phyloP scores from a whole-genome alignment of 1,140 invertebrate species.

The Cydia amplana region DNA sequence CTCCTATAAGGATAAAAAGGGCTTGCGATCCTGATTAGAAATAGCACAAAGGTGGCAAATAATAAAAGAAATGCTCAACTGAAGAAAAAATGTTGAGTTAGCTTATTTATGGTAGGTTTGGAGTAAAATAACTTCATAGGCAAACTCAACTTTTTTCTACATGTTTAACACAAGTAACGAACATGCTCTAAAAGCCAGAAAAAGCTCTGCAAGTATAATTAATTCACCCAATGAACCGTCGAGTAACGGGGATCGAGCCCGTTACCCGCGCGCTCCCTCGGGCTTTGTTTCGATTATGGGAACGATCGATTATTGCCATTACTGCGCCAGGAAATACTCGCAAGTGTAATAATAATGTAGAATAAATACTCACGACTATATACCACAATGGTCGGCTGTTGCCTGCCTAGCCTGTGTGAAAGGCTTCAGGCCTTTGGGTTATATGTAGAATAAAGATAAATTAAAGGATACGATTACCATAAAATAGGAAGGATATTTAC shows the following conservation, averaged over 20 bases:
- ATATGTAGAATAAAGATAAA: background rate
- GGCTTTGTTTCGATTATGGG: conserved; percentile 22
- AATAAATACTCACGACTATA: conserved; percentile 11
- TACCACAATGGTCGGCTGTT: background rate
- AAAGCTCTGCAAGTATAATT: conserved; percentile 27
- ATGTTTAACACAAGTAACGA: background rate
- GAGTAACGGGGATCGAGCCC: conserved; percentile 22
- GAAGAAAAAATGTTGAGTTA: too few species aligned
- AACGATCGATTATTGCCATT: conserved; percentile 24
- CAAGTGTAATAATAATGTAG: conserved; percentile 13
- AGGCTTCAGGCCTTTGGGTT: background rate
- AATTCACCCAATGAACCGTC: conserved; percentile 32
- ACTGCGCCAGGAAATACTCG: conserved; percentile 5
- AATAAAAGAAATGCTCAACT: too few species aligned
- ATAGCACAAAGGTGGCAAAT: too few species aligned
- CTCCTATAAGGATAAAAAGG: too few species aligned
- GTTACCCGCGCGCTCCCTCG: conserved; percentile 22
- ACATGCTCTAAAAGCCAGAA: conserved; percentile 14
- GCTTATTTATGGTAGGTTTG: too few species aligned
- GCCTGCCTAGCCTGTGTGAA: background rate
- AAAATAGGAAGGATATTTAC: background rate
- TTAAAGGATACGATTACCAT: background rate
- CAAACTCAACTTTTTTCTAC: background rate
- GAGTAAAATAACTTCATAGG: too few species aligned
- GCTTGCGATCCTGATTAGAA: too few species aligned